Evolutionary conservation across 1,140 invertebrate genomes (phyloP).

Genomic region (Hylaeus anthracinus): DNA sequence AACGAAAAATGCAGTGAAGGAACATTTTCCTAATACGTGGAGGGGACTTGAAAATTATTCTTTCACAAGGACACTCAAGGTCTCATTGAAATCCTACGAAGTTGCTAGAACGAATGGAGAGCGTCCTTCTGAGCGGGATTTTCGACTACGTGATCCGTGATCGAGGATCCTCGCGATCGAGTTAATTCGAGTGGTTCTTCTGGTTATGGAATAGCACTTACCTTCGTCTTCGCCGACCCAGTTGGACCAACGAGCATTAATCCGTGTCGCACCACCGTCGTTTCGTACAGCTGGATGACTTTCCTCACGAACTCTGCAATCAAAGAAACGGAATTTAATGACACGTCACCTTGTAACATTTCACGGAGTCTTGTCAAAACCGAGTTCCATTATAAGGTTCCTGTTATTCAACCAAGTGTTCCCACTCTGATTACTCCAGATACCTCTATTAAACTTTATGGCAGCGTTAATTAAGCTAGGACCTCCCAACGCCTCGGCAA

Average conservation of each 20-base stretch:
- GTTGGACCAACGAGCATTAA: conserved; percentile 92
- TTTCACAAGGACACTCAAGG: not conserved
- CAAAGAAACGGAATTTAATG: not conserved
- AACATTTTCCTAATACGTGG: no score
- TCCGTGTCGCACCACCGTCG: conserved; percentile 90
- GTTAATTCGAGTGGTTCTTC: conserved; percentile 3
- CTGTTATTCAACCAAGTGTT: no score
- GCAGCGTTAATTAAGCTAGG: no score
- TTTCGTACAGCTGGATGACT: conserved; percentile 90
- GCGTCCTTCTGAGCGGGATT: not conserved
- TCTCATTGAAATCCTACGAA: conserved; percentile 6
- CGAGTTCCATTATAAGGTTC: no score
- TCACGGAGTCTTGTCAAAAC: not conserved
- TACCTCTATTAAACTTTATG: no score
- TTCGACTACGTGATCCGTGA: not conserved
- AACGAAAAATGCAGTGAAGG: no score
- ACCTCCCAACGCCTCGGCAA: no score
- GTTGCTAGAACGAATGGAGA: not conserved
- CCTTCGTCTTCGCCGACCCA: conserved; percentile 87
- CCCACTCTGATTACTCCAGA: no score
- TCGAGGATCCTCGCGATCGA: not conserved
- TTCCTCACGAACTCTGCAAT: conserved; percentile 86
- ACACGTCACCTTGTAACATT: not conserved
- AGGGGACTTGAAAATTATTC: not conserved
- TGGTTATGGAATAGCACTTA: conserved; percentile 63